These are phyloP conservation scores for Sternotherus odoratus DNA, from an alignment of 2,797 vertebrate species.

Conservation along the genomic window DNA sequence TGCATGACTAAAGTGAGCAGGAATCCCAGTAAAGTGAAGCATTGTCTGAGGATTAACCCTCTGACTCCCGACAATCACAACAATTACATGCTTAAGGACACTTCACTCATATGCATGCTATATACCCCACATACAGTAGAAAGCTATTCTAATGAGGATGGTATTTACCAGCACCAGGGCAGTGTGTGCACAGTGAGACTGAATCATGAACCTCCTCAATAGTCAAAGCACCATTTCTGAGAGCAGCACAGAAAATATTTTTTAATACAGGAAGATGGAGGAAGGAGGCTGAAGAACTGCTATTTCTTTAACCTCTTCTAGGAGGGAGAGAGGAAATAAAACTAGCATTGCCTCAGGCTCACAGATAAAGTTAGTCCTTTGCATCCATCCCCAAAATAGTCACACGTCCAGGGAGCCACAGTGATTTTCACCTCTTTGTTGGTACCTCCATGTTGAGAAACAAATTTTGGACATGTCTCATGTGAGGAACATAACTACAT, in stretches of 20 bases:
- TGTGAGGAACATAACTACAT: not conserved
- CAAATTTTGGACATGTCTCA: not conserved
- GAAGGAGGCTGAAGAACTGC: not conserved
- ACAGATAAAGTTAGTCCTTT: not conserved
- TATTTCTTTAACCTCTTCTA: not conserved
- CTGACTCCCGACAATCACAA: not conserved
- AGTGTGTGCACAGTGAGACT: not conserved
- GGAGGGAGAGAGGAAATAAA: not conserved
- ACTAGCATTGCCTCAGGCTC: not conserved
- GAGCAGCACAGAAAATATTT: not conserved
- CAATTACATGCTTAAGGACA: not conserved
- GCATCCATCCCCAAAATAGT: not conserved
- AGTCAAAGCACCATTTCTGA: not conserved
- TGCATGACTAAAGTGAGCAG: not conserved
- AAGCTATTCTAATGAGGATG: not conserved
- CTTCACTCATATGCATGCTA: not conserved
- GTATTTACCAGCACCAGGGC: conserved; percentile 5
- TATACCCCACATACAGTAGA: conserved; percentile 23
- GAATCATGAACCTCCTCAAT: not conserved
- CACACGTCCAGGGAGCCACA: not conserved
- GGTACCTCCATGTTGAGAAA: not conserved
- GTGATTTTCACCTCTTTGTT: not conserved
- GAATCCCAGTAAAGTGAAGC: not conserved
- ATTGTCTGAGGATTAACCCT: not conserved
- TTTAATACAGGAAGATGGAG: not conserved